Base-by-base conservation (phyloP, 2,797 vertebrate genomes). In the Gallinago nigripennis region DNA sequence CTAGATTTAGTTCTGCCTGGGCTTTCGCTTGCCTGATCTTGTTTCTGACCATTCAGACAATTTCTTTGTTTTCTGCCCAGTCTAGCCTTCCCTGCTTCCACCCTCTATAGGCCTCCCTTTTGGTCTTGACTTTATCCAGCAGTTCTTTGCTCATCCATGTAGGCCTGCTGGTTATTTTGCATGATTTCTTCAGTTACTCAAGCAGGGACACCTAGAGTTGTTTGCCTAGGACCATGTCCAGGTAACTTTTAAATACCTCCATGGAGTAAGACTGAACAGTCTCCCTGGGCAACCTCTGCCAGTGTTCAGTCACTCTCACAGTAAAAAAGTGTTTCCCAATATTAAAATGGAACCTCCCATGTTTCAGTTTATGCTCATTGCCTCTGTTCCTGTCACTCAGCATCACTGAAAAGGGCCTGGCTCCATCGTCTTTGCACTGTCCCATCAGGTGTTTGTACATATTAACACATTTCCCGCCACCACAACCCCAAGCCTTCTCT, bases 151-250 rank as follows among this genome's bases (percentile, higher is more conserved):
- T 39, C 37, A 39, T 39, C 37, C 37, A 39, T 39, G 37, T 39
- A 39, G 37, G 37, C 37, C 37, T 39, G 37, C 11, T 39, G 37
- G 37, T 12, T 39, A 39, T 39, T 39, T 39, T 39, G 37, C 37
- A 39, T 39, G 37, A 39, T 39, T 39, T 39, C 37, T 39, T 39
- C 37, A 39, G 37, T 39, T 45, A 45, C 54, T 50, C 19, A 54
- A 28, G 12, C 27, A 3, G 1, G 16, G 11, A 16, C 10, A 39
- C 2, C 9, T 61, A 43, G 2, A 90, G 17, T 9, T 2, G 0
- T 1, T 25, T 73, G 6, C 4, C 12, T 12, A 70, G 37, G 35
- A 53, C 4, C 25, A 21, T 5, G 16, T 51, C 9, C 30, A 54
- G 19, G 39, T 13, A 54, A 30, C 15, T 70, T 86, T 46, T 46